Base-by-base conservation (phyloP, 2,797 vertebrate genomes). In the Tauraco hartlaubi region DNA sequence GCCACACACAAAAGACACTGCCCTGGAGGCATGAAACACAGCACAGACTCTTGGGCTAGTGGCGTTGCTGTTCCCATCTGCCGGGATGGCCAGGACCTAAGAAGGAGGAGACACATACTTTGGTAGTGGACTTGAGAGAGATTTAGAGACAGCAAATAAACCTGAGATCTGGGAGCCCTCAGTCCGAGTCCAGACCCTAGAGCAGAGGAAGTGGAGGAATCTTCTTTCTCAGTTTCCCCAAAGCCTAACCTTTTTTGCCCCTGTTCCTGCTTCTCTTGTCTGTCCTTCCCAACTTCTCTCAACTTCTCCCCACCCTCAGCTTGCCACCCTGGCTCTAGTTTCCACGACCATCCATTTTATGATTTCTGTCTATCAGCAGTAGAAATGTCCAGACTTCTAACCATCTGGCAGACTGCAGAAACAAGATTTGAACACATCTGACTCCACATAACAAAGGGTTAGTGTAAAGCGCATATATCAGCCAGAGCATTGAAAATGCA, bases 371-470 rank as follows among this genome's bases (percentile, higher is more conserved):
- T 61, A 94, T 8, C 72, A 72, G 54, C 66, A 93, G 75, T 29
- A 81, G 89, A 43, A 94, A 91, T 12, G 29, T 58, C 58, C 88
- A 84, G 88, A 86, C 76, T 84, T 88, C n/a, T 64, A 81, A 75
- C 33, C 0, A 4, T 64, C 64, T 95, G 89, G 85, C 85, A 90
- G 82, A 51, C 69, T 75, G 73, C 69, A 94, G 72, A 75, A 92
- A 90, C 22, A 64, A 92, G 87, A 92, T 94, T 95, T 88, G 85
- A 95, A 91, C 59, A 52, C 79, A 75, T 91, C 35, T 94, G 87
- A 96, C 63, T 94, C 92, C 43, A 20, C 33, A 74, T 56, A 92
- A 92, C 78, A 95, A 89, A 85, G 68, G 54, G 75, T 29, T 85
- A 14, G 14, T 88, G 69, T 80, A 92, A 96, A 92, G 90, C 87